Conservation (phyloP, 2,888 invertebrate species). For the Cancer borealis region DNA sequence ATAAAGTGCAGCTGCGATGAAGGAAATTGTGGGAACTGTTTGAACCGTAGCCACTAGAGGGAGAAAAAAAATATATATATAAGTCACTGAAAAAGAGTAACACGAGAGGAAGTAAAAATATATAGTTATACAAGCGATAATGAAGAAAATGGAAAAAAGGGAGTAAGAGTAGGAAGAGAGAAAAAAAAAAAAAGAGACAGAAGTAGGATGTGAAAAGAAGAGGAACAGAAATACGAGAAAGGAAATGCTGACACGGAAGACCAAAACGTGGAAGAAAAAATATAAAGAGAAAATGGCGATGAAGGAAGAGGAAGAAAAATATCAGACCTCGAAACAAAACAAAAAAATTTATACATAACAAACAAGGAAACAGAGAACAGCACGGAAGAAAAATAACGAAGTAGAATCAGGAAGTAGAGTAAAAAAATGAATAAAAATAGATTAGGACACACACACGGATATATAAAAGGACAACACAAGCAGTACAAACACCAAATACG, state of each 20-base stretch:
- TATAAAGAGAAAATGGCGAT: background rate
- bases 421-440: background rate
- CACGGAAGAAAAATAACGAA: background rate
- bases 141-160: background rate
- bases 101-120: background rate
- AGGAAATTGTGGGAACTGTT: background rate
- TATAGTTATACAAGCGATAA: background rate
- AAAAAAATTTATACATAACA: background rate
- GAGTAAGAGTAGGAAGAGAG: background rate
- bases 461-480: background rate
- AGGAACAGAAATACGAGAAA: slow-evolving; percentile 11
- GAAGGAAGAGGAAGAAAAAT: background rate
- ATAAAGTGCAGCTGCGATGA: background rate
- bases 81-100: background rate
- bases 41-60: background rate
- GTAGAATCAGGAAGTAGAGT: background rate
- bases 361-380: background rate
- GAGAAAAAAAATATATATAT: background rate
- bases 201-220: too few relatives aligned
- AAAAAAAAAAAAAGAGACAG: background rate
- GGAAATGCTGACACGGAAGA: slow-evolving; percentile 2
- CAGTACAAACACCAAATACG: background rate
- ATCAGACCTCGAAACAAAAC: background rate
- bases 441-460: background rate
- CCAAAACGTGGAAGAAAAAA: background rate